Conservation (phyloP, 1,140 invertebrate species). For the Chironomus tepperi region DNA sequence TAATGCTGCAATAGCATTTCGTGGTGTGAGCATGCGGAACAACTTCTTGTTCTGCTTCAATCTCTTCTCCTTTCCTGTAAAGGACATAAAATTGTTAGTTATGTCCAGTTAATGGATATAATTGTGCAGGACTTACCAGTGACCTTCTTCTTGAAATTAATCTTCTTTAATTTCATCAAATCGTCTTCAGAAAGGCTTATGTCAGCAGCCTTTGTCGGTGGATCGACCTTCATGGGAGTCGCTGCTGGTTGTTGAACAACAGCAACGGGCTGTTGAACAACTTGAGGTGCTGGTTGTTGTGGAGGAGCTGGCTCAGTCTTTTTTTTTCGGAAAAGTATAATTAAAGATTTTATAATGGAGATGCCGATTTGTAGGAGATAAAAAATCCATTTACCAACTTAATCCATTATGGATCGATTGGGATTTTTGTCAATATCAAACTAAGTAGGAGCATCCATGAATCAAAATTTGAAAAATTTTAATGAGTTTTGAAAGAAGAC, state of each 20-base stretch:
- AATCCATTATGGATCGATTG: background rate
- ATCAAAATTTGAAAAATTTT: background rate
- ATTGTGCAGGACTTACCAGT: background rate
- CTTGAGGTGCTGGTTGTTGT: background rate
- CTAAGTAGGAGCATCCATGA: slow-evolving; percentile 10
- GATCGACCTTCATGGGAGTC: background rate
- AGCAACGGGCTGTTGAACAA: background rate
- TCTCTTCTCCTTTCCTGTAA: slow-evolving; percentile 43
- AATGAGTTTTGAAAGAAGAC: background rate
- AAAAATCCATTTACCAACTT: slow-evolving; percentile 1
- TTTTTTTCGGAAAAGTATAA: background rate
- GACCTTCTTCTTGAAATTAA: slow-evolving; percentile 17
- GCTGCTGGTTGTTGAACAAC: background rate
- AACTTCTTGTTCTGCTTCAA: slow-evolving; percentile 57
- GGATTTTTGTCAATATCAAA: background rate
- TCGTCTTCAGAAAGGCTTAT: background rate
- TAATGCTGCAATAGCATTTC: slow-evolving; percentile 78
- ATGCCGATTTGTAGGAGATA: background rate
- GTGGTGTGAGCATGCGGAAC: slow-evolving; percentile 59
- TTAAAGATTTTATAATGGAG: background rate
- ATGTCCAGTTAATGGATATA: too few relatives aligned
- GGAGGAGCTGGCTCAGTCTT: background rate
- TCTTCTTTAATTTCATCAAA: background rate
- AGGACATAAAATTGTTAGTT: too few relatives aligned
- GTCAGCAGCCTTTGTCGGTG: background rate